phyloP scores from a whole-genome alignment of 2,113 vertebrate genomes.

The Tympanuchus pallidicinctus region DNA sequence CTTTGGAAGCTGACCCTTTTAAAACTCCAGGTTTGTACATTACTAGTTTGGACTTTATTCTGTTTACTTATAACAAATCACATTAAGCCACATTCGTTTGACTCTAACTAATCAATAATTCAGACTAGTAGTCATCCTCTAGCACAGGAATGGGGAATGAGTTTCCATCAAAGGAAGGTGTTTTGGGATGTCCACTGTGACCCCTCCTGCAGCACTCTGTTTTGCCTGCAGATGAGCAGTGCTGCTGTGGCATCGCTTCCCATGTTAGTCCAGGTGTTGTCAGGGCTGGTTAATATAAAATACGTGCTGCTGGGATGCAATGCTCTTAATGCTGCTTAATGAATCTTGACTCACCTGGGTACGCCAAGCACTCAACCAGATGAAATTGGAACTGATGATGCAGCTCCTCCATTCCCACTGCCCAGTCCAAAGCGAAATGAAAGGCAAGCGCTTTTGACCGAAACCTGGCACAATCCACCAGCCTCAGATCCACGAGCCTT shows the following conservation, averaged over 20 bases:
- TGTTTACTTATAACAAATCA: conserved; percentile 58
- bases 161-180: background rate
- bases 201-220: background rate
- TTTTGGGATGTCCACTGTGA: background rate
- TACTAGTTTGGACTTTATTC: conserved; percentile 68
- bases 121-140: background rate
- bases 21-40: conserved; percentile 28
- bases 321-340: background rate
- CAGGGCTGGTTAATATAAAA: background rate
- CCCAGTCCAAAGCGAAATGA: conserved; percentile 27
- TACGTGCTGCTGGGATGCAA: background rate
- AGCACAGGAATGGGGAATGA: background rate
- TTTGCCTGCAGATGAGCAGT: background rate
- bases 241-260: background rate
- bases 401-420: background rate
- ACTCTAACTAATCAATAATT: conserved; percentile 55
- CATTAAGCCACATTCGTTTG: conserved; percentile 10
- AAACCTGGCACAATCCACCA: background rate
- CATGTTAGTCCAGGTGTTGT: fast-evolving
- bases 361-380: background rate
- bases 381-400: background rate
- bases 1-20: conserved; percentile 31
- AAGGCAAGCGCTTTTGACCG: conserved; percentile 16
- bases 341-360: background rate
- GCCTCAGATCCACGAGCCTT: background rate